Conservation (phyloP, 35 echinoderm and acorn worm species). For the Apostichopus japonicus region DNA sequence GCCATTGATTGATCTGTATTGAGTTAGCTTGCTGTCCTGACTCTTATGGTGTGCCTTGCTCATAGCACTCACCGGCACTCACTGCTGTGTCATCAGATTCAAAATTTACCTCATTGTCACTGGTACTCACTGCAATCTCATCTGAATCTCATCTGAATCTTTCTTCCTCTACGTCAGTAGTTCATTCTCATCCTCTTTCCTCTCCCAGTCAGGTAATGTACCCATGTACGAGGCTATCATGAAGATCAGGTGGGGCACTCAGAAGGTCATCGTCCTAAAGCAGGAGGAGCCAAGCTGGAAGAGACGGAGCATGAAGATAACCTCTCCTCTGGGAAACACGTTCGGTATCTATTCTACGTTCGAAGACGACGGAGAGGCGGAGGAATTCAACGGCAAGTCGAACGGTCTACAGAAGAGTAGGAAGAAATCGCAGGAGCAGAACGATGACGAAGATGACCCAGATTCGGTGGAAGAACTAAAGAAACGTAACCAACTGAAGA, state of each 20-base stretch:
- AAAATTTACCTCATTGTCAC: not conserved
- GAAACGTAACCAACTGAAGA: conserved; percentile 46
- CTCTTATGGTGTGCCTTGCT: too few species aligned
- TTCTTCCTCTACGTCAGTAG: not conserved
- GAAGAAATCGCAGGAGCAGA: conserved; percentile 3
- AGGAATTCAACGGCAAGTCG: not conserved
- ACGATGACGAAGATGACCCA: conserved; percentile 52
- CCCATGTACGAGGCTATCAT: conserved; percentile 71
- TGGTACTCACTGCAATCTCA: not conserved
- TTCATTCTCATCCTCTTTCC: not conserved
- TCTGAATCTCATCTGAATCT: not conserved
- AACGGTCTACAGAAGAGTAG: not conserved
- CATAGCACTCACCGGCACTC: too few species aligned
- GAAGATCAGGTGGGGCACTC: conserved; percentile 86
- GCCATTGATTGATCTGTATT: too few species aligned
- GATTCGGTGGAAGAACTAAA: conserved; percentile 15
- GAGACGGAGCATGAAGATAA: conserved; percentile 69
- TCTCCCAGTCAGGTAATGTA: not conserved
- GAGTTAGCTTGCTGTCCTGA: too few species aligned
- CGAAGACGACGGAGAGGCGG: not conserved
- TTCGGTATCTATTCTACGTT: conserved; percentile 2
- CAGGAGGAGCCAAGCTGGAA: conserved; percentile 89
- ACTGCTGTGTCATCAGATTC: too few species aligned
- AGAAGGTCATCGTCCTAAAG: conserved; percentile 84
- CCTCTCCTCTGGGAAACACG: conserved; percentile 8